Conservation (phyloP, 2,888 invertebrate genomes). For the Nemotelus pantherinus region DNA sequence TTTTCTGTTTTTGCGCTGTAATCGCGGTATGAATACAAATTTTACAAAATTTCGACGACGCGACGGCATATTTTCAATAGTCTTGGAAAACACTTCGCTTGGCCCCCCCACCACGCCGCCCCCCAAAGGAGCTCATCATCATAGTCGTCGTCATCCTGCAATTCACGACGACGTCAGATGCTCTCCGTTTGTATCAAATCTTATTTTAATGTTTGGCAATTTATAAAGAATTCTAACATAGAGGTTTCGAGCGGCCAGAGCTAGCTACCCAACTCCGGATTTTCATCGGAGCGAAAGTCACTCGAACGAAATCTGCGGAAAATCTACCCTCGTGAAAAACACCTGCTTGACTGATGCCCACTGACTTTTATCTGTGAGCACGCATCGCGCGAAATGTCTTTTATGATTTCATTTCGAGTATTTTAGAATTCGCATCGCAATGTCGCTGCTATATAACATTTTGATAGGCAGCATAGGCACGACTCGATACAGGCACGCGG, state of each 20-base stretch:
- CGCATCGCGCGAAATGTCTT: constrained; percentile 31
- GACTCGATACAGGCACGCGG: not conserved
- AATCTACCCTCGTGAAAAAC: not conserved
- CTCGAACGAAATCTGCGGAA: no score
- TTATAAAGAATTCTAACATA: constrained; percentile 47
- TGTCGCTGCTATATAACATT: constrained; percentile 23
- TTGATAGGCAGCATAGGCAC: not conserved
- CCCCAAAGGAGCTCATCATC: not conserved
- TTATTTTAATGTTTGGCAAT: constrained; percentile 50
- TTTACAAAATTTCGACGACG: constrained; percentile 34
- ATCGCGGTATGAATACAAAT: constrained; percentile 49
- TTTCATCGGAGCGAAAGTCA: no score
- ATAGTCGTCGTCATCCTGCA: no score
- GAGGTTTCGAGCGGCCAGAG: constrained; percentile 14
- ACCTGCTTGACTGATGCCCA: constrained; percentile 30
- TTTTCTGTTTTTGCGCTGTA: constrained; percentile 45
- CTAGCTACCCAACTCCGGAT: no score
- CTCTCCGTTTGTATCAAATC: constrained; percentile 43
- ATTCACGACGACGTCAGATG: not conserved
- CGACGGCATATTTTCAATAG: constrained; percentile 36
- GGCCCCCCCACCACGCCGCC: not conserved
- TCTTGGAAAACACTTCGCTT: not conserved
- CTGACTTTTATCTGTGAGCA: constrained; percentile 28
- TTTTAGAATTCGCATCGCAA: constrained; percentile 38
- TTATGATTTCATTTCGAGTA: constrained; percentile 40